Percentiles rank a stretch among this genome's conserved stretches.
phyloP scores from a whole-genome alignment of 2,113 vertebrate genomes.

The Tretioscincus oriximinensis region DNA sequence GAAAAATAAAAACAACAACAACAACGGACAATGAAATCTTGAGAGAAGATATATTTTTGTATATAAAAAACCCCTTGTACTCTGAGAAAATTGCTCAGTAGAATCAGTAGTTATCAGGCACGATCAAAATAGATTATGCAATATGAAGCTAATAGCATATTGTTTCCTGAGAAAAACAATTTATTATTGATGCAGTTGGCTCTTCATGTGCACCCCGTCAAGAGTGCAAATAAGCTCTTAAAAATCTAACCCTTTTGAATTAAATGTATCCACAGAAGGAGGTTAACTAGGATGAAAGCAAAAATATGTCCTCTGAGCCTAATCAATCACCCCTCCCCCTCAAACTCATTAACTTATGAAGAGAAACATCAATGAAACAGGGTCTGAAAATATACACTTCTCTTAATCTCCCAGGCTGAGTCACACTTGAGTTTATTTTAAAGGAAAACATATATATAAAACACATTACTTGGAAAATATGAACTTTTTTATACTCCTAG shows the following conservation, averaged over 20 bases:
- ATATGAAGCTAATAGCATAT: background rate
- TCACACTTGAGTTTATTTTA: background rate
- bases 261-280: too few species aligned
- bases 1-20: too few species aligned
- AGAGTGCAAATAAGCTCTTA: background rate
- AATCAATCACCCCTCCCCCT: background rate
- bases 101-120: fast-evolving
- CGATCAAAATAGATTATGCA: background rate
- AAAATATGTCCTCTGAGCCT: background rate
- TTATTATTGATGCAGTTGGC: fast-evolving
- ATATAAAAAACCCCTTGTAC: background rate
- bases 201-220: background rate
- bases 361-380: too few species aligned
- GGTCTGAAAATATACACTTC: too few species aligned
- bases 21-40: background rate
- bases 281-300: background rate
- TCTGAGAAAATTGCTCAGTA: background rate
- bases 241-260: background rate
- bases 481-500: background rate
- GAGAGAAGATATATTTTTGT: background rate
- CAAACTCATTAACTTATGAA: background rate
- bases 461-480: background rate
- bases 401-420: background rate
- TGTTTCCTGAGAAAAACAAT: fast-evolving
- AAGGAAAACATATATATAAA: too few species aligned